These are phyloP conservation scores for Atrina japonica DNA, from an alignment of 2,888 invertebrate species.

Conservation along the genomic window DNA sequence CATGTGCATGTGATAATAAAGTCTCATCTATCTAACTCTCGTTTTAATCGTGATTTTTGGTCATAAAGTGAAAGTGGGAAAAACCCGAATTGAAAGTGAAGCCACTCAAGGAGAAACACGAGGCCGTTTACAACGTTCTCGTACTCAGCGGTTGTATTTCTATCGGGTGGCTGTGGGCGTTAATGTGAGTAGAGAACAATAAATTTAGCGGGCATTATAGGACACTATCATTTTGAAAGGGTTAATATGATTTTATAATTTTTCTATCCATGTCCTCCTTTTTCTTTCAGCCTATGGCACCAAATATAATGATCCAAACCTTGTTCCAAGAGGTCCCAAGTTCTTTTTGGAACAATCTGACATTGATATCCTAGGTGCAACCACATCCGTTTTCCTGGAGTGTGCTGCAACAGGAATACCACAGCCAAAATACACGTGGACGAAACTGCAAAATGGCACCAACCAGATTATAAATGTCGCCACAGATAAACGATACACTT, in stretches of 20 bases:
- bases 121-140: too few relatives aligned
- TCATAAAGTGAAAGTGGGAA: too few relatives aligned
- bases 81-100: too few relatives aligned
- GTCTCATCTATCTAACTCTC: not conserved
- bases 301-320: conserved; percentile 36
- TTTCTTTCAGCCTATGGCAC: conserved; percentile 58
- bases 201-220: too few relatives aligned
- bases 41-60: too few relatives aligned
- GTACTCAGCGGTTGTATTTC: too few relatives aligned
- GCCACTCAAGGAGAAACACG: too few relatives aligned
- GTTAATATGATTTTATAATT: conserved; percentile 1
- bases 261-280: not conserved
- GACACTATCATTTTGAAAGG: too few relatives aligned
- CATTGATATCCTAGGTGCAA: conserved; percentile 52
- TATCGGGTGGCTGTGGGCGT: too few relatives aligned
- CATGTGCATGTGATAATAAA: too few relatives aligned
- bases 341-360: conserved; percentile 48
- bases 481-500: conserved; percentile 58
- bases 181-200: too few relatives aligned
- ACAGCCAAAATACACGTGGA: conserved; percentile 65
- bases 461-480: conserved; percentile 14
- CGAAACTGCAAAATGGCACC: conserved; percentile 19
- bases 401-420: conserved; percentile 65
- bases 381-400: conserved; percentile 50
- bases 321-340: conserved; percentile 54